Evolutionary conservation across 2,797 vertebrate species (phyloP).

Genomic region (Chiroxiphia lanceolata): DNA sequence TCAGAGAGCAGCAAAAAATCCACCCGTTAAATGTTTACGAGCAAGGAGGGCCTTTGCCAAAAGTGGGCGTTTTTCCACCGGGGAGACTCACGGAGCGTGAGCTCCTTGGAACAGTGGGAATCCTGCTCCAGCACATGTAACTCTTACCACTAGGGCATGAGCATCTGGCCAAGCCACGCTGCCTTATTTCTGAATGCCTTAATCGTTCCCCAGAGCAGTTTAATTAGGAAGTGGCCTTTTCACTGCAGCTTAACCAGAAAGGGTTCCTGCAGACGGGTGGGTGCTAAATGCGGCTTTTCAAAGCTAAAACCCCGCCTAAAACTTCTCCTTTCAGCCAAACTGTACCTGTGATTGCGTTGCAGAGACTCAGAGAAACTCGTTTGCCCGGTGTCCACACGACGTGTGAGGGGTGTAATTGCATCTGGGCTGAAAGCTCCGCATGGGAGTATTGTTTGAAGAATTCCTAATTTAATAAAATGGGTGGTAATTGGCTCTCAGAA

Average conservation of each 20-base stretch:
- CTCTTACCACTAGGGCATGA: not conserved
- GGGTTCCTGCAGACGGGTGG: not conserved
- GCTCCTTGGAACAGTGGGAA: not conserved
- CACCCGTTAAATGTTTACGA: not conserved
- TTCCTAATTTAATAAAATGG: not conserved
- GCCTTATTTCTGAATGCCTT: not conserved
- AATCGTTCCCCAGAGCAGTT: not conserved
- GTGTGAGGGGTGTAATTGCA: not conserved
- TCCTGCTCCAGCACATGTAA: not conserved
- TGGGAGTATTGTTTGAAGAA: not conserved
- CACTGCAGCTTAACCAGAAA: not conserved
- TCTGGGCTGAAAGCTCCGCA: not conserved
- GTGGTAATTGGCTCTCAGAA: conserved; percentile 8
- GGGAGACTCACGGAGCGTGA: not conserved
- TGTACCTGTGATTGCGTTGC: not conserved
- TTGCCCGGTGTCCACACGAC: rapidly evolving
- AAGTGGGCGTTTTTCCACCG: not conserved
- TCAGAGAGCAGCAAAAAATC: not conserved
- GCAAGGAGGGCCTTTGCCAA: conserved; percentile 6
- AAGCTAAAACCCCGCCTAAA: not conserved
- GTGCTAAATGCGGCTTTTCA: not conserved
- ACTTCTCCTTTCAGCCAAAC: not conserved
- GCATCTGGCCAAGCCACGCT: not conserved
- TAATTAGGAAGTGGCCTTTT: not conserved
- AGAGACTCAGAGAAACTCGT: rapidly evolving